Evolutionary conservation across 2,888 invertebrate species (phyloP).

Genomic region (Argyresthia albistria): DNA sequence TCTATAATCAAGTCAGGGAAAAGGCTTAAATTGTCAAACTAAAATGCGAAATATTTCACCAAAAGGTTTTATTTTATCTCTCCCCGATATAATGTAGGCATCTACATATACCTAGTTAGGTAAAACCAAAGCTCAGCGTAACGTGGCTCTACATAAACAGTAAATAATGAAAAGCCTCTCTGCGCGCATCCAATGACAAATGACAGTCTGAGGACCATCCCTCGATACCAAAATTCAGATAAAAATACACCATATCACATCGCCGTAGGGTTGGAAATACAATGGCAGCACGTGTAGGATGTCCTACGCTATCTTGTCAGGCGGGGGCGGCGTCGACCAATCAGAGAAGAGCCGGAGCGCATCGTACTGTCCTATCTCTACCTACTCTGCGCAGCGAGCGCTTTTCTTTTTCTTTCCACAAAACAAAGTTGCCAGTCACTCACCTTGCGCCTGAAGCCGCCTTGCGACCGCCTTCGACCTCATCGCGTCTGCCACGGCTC

Average conservation of each 20-base stretch:
- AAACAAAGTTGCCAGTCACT: slow-evolving; percentile 24
- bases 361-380: slow-evolving; percentile 56
- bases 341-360: slow-evolving; percentile 43
- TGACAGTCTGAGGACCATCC: slow-evolving; percentile 64
- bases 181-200: slow-evolving; percentile 65
- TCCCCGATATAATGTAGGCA: no score
- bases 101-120: neutral
- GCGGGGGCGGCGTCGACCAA: slow-evolving; percentile 65
- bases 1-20: no score
- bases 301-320: slow-evolving; percentile 67
- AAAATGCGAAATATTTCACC: no score
- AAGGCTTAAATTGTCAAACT: no score
- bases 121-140: slow-evolving; percentile 8
- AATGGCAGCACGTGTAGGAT: slow-evolving; percentile 40
- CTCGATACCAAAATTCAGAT: slow-evolving; percentile 26
- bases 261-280: slow-evolving; percentile 20
- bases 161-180: slow-evolving; percentile 59
- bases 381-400: slow-evolving; percentile 41
- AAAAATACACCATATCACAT: slow-evolving; percentile 25
- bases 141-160: slow-evolving; percentile 28
- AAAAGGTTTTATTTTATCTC: no score
- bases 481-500: slow-evolving; percentile 60
- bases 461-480: slow-evolving; percentile 81
- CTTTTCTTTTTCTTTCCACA: no score
- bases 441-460: slow-evolving; percentile 77